Evolutionary conservation across 2,888 invertebrate genomes (phyloP), one percentile per base, ranked within the genome.

Genomic region (Apomyelois bistriatella): DNA sequence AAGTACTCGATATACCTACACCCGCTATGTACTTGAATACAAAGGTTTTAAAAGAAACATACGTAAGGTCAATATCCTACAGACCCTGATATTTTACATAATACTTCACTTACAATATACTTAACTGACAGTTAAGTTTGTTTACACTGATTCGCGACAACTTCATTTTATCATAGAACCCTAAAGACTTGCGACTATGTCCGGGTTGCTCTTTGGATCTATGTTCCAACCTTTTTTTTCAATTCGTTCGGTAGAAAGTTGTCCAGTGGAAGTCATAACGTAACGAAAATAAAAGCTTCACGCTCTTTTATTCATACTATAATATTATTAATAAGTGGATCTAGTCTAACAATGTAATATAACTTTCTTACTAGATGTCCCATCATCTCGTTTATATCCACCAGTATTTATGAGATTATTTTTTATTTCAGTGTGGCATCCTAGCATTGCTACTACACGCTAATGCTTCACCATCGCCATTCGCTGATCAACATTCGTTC

Each of bases 31-130:
- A 62, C 64, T 66, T 69, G 64, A 70, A 70, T 66, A 72, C 70
- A 69, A 67, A 72, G 66, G 72, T 73, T 76, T 80, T 78, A 76
- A 67, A 72, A 62, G 15, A 46, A 32, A 46, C 46, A 46, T 9
- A 35, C 22, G 40, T 58, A 64, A 70, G 86, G 79, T 86, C 85
- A 75, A 74, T 68, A 78, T 64, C 82, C 87, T 78, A 32, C 53
- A 62, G 69, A 62, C 68, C 72, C 67, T 70, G 66, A 74, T 76
- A 72, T 74, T 12, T 37, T 42, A 38, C 30, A 12, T 32, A 32
- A 43, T 10, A 16, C 9, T 32, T 32, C 10, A 46, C 32, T 10
- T 2, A 32, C 32, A 32, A 32, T 32, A 32, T 15, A 28, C 46
- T 28, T 30, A 43, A 30, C 43, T 15, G 12, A 28, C 6, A 13